Base-by-base conservation (phyloP, 1,140 invertebrate species). In the Anastrepha ludens region DNA sequence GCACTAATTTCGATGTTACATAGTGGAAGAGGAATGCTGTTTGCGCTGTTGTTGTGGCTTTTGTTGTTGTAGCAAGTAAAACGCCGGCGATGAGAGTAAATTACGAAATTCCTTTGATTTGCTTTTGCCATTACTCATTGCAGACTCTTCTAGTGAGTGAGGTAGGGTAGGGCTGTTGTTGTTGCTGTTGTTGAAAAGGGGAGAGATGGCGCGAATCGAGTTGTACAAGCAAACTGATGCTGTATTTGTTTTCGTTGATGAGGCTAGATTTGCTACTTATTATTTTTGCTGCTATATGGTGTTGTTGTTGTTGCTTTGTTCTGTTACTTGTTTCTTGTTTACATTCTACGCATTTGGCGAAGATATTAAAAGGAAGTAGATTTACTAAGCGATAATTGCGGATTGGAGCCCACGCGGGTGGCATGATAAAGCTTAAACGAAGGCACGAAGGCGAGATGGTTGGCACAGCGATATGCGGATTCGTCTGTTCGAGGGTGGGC, bases 341-440 rank as follows among this genome's bases (percentile, higher is more conserved):
- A 81, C 44, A 55, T 8, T 81, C 44, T 17, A 81, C 74, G 74
- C 74, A 81, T 55, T 81, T 81, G 74, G 50, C 7, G 47, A 55
- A 81, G 47, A 81, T 81, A 81, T 81, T 81, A 81, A 81, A 81
- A 81, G 74, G 74, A 81, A 81, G 74, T 81, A 58, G 74, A 81
- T 81, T 81, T 81, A 47, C 47, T 55, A 81, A 81, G 74, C 74
- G 74, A 81, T 81, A 81, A 81, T 81, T 81, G 74, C 47, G 47
- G 74, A 81, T 81, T 81, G 70, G 47, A 41, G 74, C 74, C 50
- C 8, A 55, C 15, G 74, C 74, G 74, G 74, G 74, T 81, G 74
- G 8, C 47, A 81, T 50, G 44, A 1, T 15, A 64, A 17, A 15
- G 60, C 11, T 64, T 58, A 13, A 58, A 13, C 60, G 15, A 13